Evolutionary conservation across 2,113 vertebrate species (phyloP), one percentile per base, ranked within the genome.

Genomic region (Ictidomys tridecemlineatus): DNA sequence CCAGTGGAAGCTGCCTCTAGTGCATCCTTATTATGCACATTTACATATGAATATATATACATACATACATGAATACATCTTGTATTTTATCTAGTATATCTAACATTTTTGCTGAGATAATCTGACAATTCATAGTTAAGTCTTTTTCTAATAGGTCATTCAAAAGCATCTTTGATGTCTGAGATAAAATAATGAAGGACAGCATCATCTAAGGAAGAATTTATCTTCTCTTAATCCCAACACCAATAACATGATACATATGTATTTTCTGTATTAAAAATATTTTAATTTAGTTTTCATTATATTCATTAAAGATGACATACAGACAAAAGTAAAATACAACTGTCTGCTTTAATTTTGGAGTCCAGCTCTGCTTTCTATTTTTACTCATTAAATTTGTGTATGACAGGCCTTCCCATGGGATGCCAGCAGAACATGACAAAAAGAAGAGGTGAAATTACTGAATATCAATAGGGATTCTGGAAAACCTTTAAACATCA

Each of bases 241-340:
- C 13, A 32, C 24, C 22, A 1, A 42, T 83, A 58, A 37, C 48
- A 30, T 56, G 4, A 83, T 14, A 65, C 61, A 14, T 39, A 24
- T 74, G 4, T 58, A n/a, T 56, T 69, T 69, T 37, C 18, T 56
- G 53, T 22, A 74, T 76, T 76, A 84, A 88, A 56, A 42, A 76
- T 69, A 18, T 39, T 77, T 89, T 79, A 85, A 61, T 22, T 87
- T 78, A 37, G 48, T 58, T 84, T 76, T 96, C 13, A 95, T 56
- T 26, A 51, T 78, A 70, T 92, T 92, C 20, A 92, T 74, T 91
- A 86, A 89, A 67, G 70, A 37, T 65, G 12, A n/a, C 2, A 45
- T 69, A 32, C n/a, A 95, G 58, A 88, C 24, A 79, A 67, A 92
- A 63, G n/a, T 70, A 72, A 86, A 88, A 89, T 67, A 69, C 17